Percentiles rank a stretch among this genome's conserved stretches.
These are phyloP conservation scores for Platynereis dumerilii DNA, from an alignment of 2,888 invertebrate genomes.

Conservation along the genomic window DNA sequence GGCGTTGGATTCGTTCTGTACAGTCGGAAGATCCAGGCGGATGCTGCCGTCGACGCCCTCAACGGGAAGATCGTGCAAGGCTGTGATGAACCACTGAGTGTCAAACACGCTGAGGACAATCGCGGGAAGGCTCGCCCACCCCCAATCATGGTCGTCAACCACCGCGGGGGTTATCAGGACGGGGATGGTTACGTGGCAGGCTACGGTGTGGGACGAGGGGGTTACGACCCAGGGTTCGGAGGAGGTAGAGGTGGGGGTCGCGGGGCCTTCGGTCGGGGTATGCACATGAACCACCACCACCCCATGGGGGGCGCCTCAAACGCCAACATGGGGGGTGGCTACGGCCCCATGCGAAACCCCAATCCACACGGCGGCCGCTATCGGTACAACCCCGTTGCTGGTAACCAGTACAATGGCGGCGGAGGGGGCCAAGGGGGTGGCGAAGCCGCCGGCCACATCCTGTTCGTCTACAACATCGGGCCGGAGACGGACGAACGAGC, in stretches of 20 bases:
- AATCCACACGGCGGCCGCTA: background rate
- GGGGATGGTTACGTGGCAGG: slow-evolving; percentile 29
- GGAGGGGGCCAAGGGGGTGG: slow-evolving; percentile 19
- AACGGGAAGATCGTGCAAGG: slow-evolving; percentile 34
- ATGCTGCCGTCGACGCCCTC: slow-evolving; percentile 64
- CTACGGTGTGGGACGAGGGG: slow-evolving; percentile 20
- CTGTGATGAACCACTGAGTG: slow-evolving; percentile 75
- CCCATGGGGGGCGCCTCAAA: slow-evolving; percentile 1
- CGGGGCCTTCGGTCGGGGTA: slow-evolving; percentile 11
- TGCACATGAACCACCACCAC: background rate
- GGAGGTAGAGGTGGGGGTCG: slow-evolving; percentile 19
- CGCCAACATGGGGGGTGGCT: slow-evolving; percentile 9
- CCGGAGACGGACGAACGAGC: slow-evolving; percentile 60
- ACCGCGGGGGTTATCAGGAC: background rate
- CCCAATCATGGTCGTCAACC: background rate
- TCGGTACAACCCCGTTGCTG: slow-evolving; percentile 13
- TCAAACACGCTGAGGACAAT: slow-evolving; percentile 86
- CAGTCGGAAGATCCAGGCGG: slow-evolving; percentile 87
- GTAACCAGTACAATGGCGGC: slow-evolving; percentile 8
- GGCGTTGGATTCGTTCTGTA: slow-evolving; percentile 87
- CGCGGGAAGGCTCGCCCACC: slow-evolving; percentile 37
- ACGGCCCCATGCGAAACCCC: slow-evolving; percentile 8
- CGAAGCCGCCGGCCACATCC: slow-evolving; percentile 44
- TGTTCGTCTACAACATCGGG: slow-evolving; percentile 64
- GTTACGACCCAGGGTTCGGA: slow-evolving; percentile 19